Evolutionary conservation across 2,888 invertebrate species (phyloP), one percentile per base, ranked within the genome.

Genomic region (Capitulum mitella): DNA sequence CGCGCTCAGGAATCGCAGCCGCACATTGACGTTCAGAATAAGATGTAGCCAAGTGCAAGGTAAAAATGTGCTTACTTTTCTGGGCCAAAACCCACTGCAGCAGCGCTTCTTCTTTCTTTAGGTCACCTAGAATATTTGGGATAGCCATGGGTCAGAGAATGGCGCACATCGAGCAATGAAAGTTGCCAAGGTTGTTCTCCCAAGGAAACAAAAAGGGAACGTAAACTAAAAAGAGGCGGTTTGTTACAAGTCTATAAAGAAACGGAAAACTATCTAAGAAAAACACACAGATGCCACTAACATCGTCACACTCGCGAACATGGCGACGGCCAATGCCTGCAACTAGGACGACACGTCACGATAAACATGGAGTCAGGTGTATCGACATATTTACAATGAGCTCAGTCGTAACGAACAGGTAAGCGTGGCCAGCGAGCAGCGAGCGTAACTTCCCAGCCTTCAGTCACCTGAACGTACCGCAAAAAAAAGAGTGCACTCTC

Each of bases 81-180:
- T 95, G 94, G 89, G 93, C 92, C 89, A 94, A 90, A 89, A 95
- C 92, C 95, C 95, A 95, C 90, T 93, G 92, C 90, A 95, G 92
- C 89, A 95, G 94, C 90, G 93, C 93, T 89, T 93, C 93, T 91
- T 95, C 94, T 87, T 93, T 92, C 90, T 91, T 93, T 90, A 95
- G 93, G 91, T 94, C 92, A 90, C 94, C 94, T 94, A 91, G 89
- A 91, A 89, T 88, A 84, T 83, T 78, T 82, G 29, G 22, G 80
- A 75, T 79, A 80, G 76, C 43, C 37, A 22, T 84, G 84, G 82
- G 82, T 82, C 85, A 85, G 83, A 77, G 78, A 78, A 78, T 77
- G 43, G 78, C 58, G 43, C 29, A 61, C 48, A 70, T 78, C 79
- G 37, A 70, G 10, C 22, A 5, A 40, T 10, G 5, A 37, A 70